These are phyloP conservation scores for Pachyramphus minor DNA, from an alignment of 2,113 vertebrate genomes.

Conservation along the genomic window DNA sequence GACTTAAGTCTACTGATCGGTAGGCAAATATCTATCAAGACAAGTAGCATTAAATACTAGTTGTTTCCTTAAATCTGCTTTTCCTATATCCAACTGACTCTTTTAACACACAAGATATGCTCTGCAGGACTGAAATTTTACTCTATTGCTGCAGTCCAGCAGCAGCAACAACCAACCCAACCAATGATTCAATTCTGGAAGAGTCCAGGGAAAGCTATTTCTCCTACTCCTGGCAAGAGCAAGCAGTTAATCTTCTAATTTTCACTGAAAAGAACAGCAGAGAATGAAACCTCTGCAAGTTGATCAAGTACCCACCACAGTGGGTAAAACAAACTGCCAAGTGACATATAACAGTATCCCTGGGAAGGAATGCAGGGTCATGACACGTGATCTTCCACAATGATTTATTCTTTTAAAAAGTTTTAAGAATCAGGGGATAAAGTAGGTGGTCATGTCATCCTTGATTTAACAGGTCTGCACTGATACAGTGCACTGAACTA, in stretches of 20 bases:
- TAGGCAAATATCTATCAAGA: not conserved
- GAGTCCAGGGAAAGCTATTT: not conserved
- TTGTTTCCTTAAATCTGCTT: not conserved
- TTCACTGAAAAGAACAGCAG: not conserved
- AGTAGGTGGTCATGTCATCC: conserved; percentile 26
- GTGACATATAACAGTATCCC: conserved; percentile 51
- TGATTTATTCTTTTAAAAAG: not conserved
- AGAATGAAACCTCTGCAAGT: not conserved
- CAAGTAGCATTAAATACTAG: not conserved
- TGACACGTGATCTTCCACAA: conserved; percentile 13
- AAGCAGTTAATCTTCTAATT: conserved; percentile 3
- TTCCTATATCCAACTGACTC: not conserved
- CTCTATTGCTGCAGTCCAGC: not conserved
- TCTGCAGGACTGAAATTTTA: not conserved
- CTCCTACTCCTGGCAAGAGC: not conserved
- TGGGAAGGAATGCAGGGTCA: conserved; percentile 46
- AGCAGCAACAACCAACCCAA: not conserved
- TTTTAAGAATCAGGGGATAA: conserved; percentile 5
- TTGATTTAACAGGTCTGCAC: not conserved
- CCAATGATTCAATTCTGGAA: not conserved
- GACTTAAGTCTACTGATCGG: not conserved
- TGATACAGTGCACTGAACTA: not conserved
- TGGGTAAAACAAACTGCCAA: conserved; percentile 52
- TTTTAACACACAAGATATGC: not conserved
- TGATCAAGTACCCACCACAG: conserved; percentile 31